phyloP scores from a whole-genome alignment of 2,113 vertebrate genomes.

The Fulmarus glacialis region DNA sequence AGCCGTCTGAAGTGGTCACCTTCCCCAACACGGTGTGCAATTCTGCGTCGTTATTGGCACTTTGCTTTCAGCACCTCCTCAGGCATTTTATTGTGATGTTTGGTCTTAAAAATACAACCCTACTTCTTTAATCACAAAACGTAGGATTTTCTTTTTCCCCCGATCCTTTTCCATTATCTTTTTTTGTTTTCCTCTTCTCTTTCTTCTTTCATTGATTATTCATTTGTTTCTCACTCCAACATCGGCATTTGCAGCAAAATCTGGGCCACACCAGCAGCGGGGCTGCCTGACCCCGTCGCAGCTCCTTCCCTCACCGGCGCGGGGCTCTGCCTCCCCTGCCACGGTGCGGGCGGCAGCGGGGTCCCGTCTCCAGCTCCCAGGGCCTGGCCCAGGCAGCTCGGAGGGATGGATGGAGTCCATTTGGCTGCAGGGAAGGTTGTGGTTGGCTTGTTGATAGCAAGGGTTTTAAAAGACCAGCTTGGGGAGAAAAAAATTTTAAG shows the following conservation, averaged over 20 bases:
- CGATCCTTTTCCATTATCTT: background rate
- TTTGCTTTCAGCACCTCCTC: background rate
- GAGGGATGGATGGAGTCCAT: background rate
- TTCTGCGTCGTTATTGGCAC: background rate
- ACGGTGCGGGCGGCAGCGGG: rapidly evolving
- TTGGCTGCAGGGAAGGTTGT: background rate
- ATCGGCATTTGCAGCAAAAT: background rate
- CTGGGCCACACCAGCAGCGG: background rate
- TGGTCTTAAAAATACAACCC: background rate
- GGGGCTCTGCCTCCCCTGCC: background rate
- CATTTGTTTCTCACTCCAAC: background rate
- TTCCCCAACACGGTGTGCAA: background rate
- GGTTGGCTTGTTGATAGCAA: background rate
- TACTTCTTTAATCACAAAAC: background rate
- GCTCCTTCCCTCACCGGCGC: background rate
- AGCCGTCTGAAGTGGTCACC: background rate
- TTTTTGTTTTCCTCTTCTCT: background rate
- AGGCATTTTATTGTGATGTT: background rate
- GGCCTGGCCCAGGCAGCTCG: background rate
- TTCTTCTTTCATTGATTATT: slow-evolving; percentile 8
- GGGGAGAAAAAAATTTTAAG: background rate
- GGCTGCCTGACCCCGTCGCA: background rate
- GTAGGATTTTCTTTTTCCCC: background rate
- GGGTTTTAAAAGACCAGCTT: background rate
- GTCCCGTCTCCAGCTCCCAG: background rate